Base-by-base conservation (phyloP, 2,113 vertebrate genomes). In the Nesogale talazaci region DNA sequence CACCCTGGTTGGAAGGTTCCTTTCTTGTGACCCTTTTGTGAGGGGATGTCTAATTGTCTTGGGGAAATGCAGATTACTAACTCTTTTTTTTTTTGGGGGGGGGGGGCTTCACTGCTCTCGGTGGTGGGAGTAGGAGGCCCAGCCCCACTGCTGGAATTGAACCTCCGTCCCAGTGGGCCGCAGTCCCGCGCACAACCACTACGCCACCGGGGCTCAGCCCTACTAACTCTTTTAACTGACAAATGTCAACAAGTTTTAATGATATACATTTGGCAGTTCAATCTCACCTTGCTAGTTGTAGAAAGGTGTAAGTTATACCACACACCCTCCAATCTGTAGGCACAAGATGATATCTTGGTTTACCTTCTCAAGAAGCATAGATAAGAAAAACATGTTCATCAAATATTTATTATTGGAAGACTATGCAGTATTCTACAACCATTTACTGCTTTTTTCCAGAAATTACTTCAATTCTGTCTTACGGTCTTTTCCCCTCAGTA, bases 371-470 rank as follows among this genome's bases (percentile, higher is more conserved):
- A 72, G 76, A 42, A 83, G 16, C 2, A 74, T 2, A 19, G 17
- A 20, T 72, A 57, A 72, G 20, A 72, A 78, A 89, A 79, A 8
- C 31, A 78, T 27, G 31, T 63, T 31, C 69, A 75, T 84, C 22
- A 52, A 84, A 72, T 34, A 40, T 36, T 42, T 82, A 22, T 34
- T 57, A 86, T 22, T 40, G 74, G 80, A 91, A 86, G 46, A 75
- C 27, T 25, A 29, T 3, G n/a, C 1, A 38, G 25, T 36, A 75
- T 52, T 22, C 69, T 79, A 63, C 36, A 80, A 91, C 34, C 6
- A 15, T 40, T 82, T 70, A 80, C 34, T 84, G 81, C 65, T 65
- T 42, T 87, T 90, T 63, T 72, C 92, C 46, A 93, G 61, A 88
- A 92, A 59, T 63, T 69, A 74, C 9, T 85, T 86, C 83, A 75